Evolutionary conservation across 1,140 invertebrate species (phyloP).

Genomic region (Hylaeus anthracinus): DNA sequence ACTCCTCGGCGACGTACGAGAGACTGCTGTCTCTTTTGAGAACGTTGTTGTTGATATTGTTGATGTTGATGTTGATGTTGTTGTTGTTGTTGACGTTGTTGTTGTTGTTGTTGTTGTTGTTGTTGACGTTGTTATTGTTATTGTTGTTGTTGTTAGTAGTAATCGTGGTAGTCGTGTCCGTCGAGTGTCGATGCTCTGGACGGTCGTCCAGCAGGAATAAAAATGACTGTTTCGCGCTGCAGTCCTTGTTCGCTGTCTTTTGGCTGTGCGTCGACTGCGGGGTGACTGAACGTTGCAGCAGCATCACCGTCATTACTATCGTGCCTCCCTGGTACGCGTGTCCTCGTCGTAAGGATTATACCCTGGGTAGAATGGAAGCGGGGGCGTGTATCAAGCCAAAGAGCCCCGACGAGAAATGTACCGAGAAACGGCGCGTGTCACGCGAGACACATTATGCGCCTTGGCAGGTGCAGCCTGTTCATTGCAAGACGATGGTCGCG

Average conservation of each 20-base stretch:
- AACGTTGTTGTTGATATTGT: constrained; percentile 31
- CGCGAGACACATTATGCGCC: constrained; percentile 45
- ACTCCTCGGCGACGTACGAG: constrained; percentile 66
- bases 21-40: constrained; percentile 48
- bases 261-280: constrained; percentile 79
- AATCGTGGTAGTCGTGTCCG: constrained; percentile 42
- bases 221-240: constrained; percentile 72
- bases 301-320: constrained; percentile 82
- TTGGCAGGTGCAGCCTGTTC: constrained; percentile 27
- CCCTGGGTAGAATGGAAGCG: constrained; percentile 23
- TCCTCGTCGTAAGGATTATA: constrained; percentile 63
- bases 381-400: constrained; percentile 5
- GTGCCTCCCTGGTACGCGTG: constrained; percentile 70
- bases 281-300: constrained; percentile 81
- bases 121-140: constrained; percentile 50
- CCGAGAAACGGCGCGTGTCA: constrained; percentile 44
- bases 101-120: constrained; percentile 61
- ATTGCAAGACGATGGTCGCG: neutral
- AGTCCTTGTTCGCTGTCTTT: constrained; percentile 75
- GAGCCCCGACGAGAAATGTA: constrained; percentile 3
- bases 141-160: constrained; percentile 50
- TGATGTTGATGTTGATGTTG: constrained; percentile 43
- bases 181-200: constrained; percentile 68
- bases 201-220: constrained; percentile 73
- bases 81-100: constrained; percentile 50